phyloP scores from a whole-genome alignment of 1,140 invertebrate species.

The Harlomillsia oculata region DNA sequence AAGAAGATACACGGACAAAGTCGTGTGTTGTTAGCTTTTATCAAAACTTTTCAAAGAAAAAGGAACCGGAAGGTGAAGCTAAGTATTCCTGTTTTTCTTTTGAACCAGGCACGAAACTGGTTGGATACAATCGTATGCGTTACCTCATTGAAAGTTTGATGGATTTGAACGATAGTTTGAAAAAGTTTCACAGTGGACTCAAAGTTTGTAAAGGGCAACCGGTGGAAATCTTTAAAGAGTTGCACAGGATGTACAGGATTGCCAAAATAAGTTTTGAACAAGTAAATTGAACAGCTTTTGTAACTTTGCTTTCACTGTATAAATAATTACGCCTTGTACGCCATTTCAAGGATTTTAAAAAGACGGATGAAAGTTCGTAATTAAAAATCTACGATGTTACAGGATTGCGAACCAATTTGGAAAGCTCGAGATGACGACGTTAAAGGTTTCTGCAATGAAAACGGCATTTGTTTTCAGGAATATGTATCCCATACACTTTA shows the following conservation, averaged over 20 bases:
- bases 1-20: too few species aligned
- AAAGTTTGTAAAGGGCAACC: constrained; percentile 56
- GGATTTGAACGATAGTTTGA: constrained; percentile 55
- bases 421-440: constrained; percentile 51
- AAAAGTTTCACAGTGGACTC: constrained; percentile 49
- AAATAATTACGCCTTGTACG: too few species aligned
- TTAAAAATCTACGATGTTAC: constrained; percentile 20
- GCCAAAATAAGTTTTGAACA: constrained; percentile 54
- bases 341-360: too few species aligned
- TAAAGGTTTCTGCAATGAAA: constrained; percentile 47
- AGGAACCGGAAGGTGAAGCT: not conserved
- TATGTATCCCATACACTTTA: constrained; percentile 62
- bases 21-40: too few species aligned
- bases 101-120: constrained; percentile 48
- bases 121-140: constrained; percentile 58
- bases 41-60: too few species aligned
- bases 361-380: not conserved
- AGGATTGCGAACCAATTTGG: constrained; percentile 63
- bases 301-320: too few species aligned
- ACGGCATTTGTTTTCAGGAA: constrained; percentile 49
- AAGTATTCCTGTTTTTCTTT: not conserved
- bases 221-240: constrained; percentile 48
- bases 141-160: constrained; percentile 60
- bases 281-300: too few species aligned
- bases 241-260: constrained; percentile 48